These are phyloP conservation scores for Drosophila burlai DNA, from an alignment of 1,140 invertebrate species.

Conservation along the genomic window DNA sequence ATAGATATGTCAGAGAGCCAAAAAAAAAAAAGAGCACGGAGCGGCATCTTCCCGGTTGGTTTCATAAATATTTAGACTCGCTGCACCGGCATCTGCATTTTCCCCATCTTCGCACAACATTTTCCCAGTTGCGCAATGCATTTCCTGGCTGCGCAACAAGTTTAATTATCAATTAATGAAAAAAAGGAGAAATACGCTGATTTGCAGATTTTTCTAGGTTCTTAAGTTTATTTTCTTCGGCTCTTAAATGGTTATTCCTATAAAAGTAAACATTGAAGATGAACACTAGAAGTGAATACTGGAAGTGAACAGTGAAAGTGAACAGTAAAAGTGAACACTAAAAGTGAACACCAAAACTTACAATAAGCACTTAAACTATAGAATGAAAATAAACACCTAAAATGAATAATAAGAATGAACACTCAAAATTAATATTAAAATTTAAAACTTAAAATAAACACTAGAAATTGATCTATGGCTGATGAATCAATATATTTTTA, in stretches of 20 bases:
- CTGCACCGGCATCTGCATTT: conserved; percentile 11
- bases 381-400: not conserved
- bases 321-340: not conserved
- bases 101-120: not conserved
- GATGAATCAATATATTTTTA: too few species aligned
- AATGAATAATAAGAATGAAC: not conserved
- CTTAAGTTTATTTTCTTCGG: too few species aligned
- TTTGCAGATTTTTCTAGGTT: too few species aligned
- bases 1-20: conserved; percentile 10
- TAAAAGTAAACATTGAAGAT: not conserved
- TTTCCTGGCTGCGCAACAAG: conserved; percentile 31
- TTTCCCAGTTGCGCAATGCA: conserved; percentile 25
- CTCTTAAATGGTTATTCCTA: too few species aligned
- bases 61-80: conserved; percentile 40
- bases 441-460: not conserved
- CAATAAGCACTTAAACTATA: too few species aligned
- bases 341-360: too few species aligned
- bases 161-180: not conserved
- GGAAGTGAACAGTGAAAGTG: not conserved
- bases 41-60: not conserved
- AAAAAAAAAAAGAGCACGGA: not conserved
- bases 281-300: not conserved
- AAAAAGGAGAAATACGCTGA: too few species aligned
- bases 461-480: not conserved
- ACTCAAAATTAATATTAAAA: not conserved